Evolutionary conservation across 2,113 vertebrate species (phyloP), one percentile per base, ranked within the genome.

Genomic region (Vidua macroura): DNA sequence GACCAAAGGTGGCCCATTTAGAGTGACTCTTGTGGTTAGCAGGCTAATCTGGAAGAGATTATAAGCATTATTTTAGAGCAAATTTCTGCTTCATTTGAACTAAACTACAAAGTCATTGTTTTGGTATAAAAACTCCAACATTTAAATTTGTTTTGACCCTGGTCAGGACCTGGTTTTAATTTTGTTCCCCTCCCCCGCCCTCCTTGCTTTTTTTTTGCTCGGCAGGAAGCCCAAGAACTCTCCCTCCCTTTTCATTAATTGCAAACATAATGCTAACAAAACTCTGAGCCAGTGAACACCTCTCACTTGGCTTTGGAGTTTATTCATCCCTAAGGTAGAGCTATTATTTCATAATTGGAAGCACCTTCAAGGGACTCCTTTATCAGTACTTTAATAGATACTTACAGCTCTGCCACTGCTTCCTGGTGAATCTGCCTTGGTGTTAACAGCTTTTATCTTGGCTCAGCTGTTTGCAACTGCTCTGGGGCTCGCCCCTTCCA

Each of bases 321-420:
- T 78, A 96, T 89, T 97, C 91, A 80, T 90, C 93, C 88, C 81
- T 80, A 64, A 90, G 90, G 88, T 88, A 79, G 30, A 91, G 85
- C 86, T 78, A 75, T 80, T 84, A 86, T 70, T 86, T 84, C 35
- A 5, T 89, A 90, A 96, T 63, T 88, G 66, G 83, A 87, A 95
- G 69, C 68, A 88, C 66, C 86, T 92, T 95, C 94, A 69, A 96
- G 79, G 91, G 85, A 80, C 81, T 56, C 51, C 75, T 85, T 77
- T 92, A 94, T 93, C 84, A 91, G 76, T 1, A 64, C 41, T 37
- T 52, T 86, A 93, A 85, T 70, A 78, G 62, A 63, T 84, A 56
- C 81, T 53, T 75, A 58, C 17, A 79, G 69, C 62, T 41, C 62
- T 73, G 70, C 82, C 69, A 5, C 62, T 37, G 25, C 82, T 88